Conservation (phyloP, 2,113 vertebrate genomes). For the Lepidothrix coronata region DNA sequence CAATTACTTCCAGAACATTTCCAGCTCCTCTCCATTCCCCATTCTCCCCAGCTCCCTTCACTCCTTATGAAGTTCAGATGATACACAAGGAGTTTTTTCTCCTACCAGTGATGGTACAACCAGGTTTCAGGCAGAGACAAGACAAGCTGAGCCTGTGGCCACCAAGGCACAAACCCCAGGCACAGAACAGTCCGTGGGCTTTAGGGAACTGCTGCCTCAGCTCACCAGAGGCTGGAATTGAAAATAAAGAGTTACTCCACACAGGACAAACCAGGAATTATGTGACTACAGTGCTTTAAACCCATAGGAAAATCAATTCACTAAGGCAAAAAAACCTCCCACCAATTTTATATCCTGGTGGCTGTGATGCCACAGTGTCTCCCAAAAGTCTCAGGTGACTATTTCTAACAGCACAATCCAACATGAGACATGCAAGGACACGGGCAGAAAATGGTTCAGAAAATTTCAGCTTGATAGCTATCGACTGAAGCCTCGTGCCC, state of each 20-base stretch:
- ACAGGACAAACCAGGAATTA: background rate
- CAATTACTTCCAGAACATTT: background rate
- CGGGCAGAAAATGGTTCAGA: rapidly evolving
- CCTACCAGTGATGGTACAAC: background rate
- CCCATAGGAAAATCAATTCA: background rate
- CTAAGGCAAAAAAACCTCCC: background rate
- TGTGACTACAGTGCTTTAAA: background rate
- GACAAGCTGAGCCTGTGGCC: background rate
- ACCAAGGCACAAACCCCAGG: background rate
- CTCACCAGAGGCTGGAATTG: background rate
- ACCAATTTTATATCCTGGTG: background rate
- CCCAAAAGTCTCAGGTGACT: background rate
- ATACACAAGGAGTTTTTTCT: background rate
- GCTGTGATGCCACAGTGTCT: background rate
- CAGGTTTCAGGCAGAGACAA: background rate
- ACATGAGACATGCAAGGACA: background rate
- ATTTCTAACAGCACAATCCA: background rate
- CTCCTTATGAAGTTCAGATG: background rate
- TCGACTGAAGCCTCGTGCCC: background rate
- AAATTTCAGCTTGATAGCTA: background rate
- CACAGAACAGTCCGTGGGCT: background rate
- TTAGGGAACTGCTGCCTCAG: background rate
- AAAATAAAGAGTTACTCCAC: background rate
- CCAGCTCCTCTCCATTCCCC: background rate
- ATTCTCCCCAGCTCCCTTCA: background rate